These are phyloP conservation scores for Regulus satrapa DNA, from an alignment of 2,113 vertebrate species.

Conservation along the genomic window DNA sequence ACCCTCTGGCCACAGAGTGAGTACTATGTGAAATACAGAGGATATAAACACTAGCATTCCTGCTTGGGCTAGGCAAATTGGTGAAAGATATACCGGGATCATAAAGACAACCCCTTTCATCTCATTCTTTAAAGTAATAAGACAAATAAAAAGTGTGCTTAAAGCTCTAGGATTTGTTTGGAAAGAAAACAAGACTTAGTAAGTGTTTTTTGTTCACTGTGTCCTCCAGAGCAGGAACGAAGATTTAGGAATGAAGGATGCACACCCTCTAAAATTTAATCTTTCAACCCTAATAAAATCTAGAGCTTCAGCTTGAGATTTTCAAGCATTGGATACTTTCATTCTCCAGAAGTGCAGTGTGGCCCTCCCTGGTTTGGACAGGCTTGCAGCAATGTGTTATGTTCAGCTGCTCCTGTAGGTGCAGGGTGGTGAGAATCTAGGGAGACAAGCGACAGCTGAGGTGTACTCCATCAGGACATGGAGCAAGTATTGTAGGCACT, in stretches of 20 bases:
- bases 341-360: not conserved
- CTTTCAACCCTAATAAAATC: not conserved
- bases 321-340: not conserved
- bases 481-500: not conserved
- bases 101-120: not conserved
- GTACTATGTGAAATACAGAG: conserved; percentile 5
- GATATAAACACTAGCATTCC: conserved; percentile 14
- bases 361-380: rapidly evolving
- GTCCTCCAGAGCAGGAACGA: not conserved
- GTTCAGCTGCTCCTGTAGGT: not conserved
- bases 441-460: not conserved
- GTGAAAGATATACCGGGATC: not conserved
- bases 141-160: not conserved
- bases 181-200: not conserved
- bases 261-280: not conserved
- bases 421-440: not conserved
- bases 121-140: not conserved
- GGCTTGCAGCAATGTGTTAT: not conserved
- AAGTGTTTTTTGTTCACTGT: not conserved
- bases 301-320: not conserved
- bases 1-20: conserved; percentile 30
- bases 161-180: not conserved
- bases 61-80: not conserved
- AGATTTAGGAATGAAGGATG: not conserved
- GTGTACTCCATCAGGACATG: not conserved